Conservation (phyloP, 1,140 invertebrate genomes). For the Zaprionus africanus region DNA sequence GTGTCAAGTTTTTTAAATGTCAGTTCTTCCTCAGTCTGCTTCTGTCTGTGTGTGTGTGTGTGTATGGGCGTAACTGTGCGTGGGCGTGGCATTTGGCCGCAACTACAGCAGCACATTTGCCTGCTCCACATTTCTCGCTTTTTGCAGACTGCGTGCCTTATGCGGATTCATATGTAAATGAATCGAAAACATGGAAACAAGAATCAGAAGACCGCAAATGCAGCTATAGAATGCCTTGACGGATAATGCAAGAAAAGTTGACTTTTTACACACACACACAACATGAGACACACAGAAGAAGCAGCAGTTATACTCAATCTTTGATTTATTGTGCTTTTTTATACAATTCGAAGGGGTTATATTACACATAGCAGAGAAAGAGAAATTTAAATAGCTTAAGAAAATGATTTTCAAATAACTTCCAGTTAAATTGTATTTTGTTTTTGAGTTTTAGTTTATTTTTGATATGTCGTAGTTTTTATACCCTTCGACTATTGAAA, state of each 20-base stretch:
- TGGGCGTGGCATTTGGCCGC: constrained; percentile 24
- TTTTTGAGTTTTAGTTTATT: background rate
- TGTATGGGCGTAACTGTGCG: background rate
- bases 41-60: constrained; percentile 20
- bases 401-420: background rate
- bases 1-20: constrained; percentile 72
- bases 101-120: constrained; percentile 32
- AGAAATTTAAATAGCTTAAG: background rate
- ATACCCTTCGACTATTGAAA: no score
- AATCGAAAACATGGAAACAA: constrained; percentile 42
- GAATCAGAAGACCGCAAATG: constrained; percentile 23
- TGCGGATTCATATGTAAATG: constrained; percentile 74
- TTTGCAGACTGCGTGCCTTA: constrained; percentile 61
- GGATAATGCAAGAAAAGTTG: constrained; percentile 9
- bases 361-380: background rate
- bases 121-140: constrained; percentile 65
- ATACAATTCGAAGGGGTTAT: background rate
- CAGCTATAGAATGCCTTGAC: constrained; percentile 5
- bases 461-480: no score
- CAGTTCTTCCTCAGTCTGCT: constrained; percentile 50
- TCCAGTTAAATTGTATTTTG: background rate
- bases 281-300: background rate
- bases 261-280: background rate
- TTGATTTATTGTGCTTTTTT: constrained; percentile 6
- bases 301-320: constrained; percentile 9